These are phyloP conservation scores for mouse (Mus musculus) DNA, from an alignment of 2,113 vertebrate species.

Conservation along the genomic window GRCm39 chrX:157648001-157648500, in stretches of 20 bases:
- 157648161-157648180: background rate
- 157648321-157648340: background rate
- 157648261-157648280: background rate
- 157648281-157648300: background rate
- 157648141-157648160: background rate
- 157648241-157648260: background rate
- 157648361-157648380: too few relatives aligned
- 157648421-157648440: too few relatives aligned
- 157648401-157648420: too few relatives aligned
- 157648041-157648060: conserved; percentile 39
- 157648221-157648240: background rate
- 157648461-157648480: too few relatives aligned
- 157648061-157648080: conserved; percentile 7
- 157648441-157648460: too few relatives aligned
- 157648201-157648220: background rate
- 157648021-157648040: background rate
- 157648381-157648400: too few relatives aligned
- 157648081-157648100: background rate
- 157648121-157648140: background rate
- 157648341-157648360: background rate
- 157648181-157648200: background rate
- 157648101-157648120: background rate
- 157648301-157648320: background rate
- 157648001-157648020: background rate
- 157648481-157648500: too few relatives aligned